Evolutionary conservation across 1,140 invertebrate species (phyloP), one percentile per base, ranked within the genome.

Genomic region (Drosophila guanche): DNA sequence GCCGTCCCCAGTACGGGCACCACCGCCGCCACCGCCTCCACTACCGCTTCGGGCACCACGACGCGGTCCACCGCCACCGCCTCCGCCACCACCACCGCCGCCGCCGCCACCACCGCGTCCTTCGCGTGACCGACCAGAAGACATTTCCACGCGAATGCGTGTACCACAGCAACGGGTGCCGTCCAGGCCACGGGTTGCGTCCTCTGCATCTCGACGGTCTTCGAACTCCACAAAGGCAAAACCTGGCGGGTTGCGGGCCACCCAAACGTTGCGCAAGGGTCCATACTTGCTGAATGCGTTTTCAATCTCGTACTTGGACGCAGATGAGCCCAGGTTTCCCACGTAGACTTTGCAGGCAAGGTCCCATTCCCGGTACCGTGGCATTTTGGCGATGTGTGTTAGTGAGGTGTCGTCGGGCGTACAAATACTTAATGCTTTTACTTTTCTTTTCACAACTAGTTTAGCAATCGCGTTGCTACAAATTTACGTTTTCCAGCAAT

Each of bases 151-250:
- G 68, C 96, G 93, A 47, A 97, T 95, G 88, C 96, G 94, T 16
- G 95, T 95, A 6, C 96, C 96, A 92, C 96, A 97, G 91, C 96
- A 96, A 46, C 95, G 94, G 95, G 96, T 97, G 93, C 98, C 98
- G 93, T 99, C 98, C 61, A 99, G 92, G 48, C 95, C 97, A 84
- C 97, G 93, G n/a, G 98, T 97, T 53, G 98, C 97, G 93, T 99
- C 98, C 92, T 99, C 97, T 12, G 98, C 98, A 93, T 99, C 99
- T 71, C 98, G 94, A 5, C 96, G 95, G 92, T 99, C 98, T 93
- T 99, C 98, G 93, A 97, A 99, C 93, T 99, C 99, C 16, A 99
- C 96, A 93, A 99, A 99, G 7, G 98, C 98, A 93, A 99, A 99
- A 5, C 98, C 96, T 8, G 97, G 97, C 37, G 97, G 97, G 92